Evolutionary conservation across 2,888 invertebrate species (phyloP).

Genomic region (Monochamus alternatus): DNA sequence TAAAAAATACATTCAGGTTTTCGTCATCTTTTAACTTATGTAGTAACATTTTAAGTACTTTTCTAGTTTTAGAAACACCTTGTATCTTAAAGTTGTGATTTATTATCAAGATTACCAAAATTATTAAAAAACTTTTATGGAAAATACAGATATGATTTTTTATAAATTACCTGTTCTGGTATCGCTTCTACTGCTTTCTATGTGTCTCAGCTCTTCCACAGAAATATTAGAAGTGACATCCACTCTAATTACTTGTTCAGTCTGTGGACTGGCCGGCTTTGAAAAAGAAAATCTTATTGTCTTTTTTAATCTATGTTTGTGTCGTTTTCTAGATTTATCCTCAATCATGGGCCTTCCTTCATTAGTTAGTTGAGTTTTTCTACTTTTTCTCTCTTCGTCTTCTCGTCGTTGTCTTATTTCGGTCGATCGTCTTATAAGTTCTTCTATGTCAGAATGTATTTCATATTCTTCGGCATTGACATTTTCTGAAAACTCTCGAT

Average conservation of each 20-base stretch:
- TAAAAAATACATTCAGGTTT: no score
- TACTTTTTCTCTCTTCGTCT: slow-evolving; percentile 40
- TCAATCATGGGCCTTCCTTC: slow-evolving; percentile 40
- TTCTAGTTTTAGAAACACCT: no score
- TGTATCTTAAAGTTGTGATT: no score
- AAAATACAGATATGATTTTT: no score
- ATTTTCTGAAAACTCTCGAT: slow-evolving; percentile 30
- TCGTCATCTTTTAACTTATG: no score
- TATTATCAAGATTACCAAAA: no score
- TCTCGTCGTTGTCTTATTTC: slow-evolving; percentile 32
- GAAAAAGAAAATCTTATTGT: slow-evolving; percentile 65
- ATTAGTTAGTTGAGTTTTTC: slow-evolving; percentile 34
- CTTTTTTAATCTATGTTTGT: slow-evolving; percentile 58
- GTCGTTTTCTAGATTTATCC: slow-evolving; percentile 40
- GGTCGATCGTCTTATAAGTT: slow-evolving; percentile 55
- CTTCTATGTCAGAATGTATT: slow-evolving; percentile 64
- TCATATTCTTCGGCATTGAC: slow-evolving; percentile 56
- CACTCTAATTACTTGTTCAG: slow-evolving; percentile 68
- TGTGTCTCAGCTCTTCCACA: slow-evolving; percentile 53
- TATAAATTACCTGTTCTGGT: slow-evolving; percentile 19
- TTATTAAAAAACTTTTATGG: no score
- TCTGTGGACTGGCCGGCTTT: slow-evolving; percentile 67
- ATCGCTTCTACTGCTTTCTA: slow-evolving; percentile 32
- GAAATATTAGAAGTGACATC: slow-evolving; percentile 68
- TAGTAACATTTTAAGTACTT: no score